Percentiles rank a stretch among this genome's conserved stretches.
phyloP scores from a whole-genome alignment of 2,113 vertebrate genomes.

The Axis porcinus region DNA sequence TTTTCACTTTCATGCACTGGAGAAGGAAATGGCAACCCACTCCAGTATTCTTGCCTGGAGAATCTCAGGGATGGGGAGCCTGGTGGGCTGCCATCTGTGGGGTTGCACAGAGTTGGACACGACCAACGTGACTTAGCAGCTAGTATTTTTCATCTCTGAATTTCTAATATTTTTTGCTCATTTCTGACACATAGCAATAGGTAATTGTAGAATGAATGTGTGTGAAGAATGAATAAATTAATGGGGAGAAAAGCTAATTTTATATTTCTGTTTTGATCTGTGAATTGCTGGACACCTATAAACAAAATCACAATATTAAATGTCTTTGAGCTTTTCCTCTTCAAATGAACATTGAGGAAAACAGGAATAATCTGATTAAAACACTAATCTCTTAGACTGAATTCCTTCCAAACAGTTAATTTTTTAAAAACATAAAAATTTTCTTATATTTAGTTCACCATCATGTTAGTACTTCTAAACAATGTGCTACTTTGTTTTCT shows the following conservation, averaged over 20 bases:
- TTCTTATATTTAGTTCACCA: neutral
- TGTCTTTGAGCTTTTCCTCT: neutral
- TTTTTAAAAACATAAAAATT: neutral
- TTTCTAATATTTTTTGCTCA: neutral
- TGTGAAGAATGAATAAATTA: neutral
- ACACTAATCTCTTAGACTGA: neutral
- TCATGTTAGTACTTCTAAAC: neutral
- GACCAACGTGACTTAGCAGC: too few relatives aligned
- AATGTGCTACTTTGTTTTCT: neutral
- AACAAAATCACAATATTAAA: neutral
- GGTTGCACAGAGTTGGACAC: too few relatives aligned
- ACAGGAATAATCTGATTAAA: neutral
- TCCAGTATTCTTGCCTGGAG: too few relatives aligned
- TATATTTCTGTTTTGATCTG: neutral
- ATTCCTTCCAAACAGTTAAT: neutral
- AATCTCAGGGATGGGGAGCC: too few relatives aligned
- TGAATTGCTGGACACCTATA: neutral
- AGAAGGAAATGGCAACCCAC: too few relatives aligned
- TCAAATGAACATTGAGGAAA: neutral
- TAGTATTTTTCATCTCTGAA: neutral
- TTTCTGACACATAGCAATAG: neutral
- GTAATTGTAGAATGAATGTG: neutral
- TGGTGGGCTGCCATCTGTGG: too few relatives aligned
- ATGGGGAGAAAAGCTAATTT: neutral
- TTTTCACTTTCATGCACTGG: too few relatives aligned